These are phyloP conservation scores for Villa cingulata DNA, from an alignment of 2,888 invertebrate genomes.

Conservation along the genomic window DNA sequence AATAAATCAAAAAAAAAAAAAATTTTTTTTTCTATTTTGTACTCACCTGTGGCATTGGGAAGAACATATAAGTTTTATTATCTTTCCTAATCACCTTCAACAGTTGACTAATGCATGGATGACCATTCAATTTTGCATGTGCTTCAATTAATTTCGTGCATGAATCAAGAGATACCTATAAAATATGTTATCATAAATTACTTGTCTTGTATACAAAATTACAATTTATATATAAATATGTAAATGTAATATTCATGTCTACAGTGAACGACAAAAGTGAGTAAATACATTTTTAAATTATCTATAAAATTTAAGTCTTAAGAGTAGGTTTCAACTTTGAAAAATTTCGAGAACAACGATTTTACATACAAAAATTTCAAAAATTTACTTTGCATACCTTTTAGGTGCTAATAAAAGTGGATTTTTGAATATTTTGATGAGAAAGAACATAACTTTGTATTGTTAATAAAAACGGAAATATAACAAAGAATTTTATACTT, in stretches of 20 bases:
- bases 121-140: slow-evolving; percentile 4
- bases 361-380: too few species aligned
- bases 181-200: not conserved
- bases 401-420: too few species aligned
- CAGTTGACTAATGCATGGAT: slow-evolving; percentile 43
- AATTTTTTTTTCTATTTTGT: not conserved
- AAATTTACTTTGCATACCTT: too few species aligned
- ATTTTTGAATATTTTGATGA: too few species aligned
- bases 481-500: too few species aligned
- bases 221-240: not conserved
- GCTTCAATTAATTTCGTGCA: slow-evolving; percentile 7
- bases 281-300: too few species aligned
- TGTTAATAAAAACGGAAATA: too few species aligned
- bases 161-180: slow-evolving; percentile 1
- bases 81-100: slow-evolving; percentile 63
- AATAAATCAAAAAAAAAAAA: not conserved
- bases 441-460: too few species aligned
- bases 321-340: too few species aligned
- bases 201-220: not conserved
- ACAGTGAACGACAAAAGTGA: too few species aligned
- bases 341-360: too few species aligned
- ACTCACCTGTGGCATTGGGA: slow-evolving; percentile 44
- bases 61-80: slow-evolving; percentile 58
- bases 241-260: too few species aligned
- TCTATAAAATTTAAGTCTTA: not conserved